Conservation (phyloP, 2,113 vertebrate genomes). For the Hippocampus barbouri region DNA sequence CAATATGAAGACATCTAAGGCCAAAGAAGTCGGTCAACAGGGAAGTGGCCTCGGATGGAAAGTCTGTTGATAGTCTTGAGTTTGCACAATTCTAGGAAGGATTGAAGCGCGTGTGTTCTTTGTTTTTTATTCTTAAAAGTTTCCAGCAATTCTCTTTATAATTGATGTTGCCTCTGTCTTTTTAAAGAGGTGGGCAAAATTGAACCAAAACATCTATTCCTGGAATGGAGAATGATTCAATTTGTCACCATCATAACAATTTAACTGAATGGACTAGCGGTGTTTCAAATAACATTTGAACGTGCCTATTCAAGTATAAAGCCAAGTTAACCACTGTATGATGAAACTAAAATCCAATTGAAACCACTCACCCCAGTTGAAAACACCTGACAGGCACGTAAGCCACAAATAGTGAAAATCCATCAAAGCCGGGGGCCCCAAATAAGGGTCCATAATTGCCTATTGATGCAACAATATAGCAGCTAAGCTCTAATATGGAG, state of each 20-base stretch:
- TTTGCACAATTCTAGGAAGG: slow-evolving; percentile 1
- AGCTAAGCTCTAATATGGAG: background rate
- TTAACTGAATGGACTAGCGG: background rate
- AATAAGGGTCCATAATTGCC: too few relatives aligned
- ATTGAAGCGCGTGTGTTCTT: background rate
- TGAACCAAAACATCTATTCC: background rate
- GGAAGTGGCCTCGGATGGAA: background rate
- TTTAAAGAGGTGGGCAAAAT: background rate
- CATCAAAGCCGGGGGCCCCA: too few relatives aligned
- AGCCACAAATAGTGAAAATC: background rate
- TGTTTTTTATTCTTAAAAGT: background rate
- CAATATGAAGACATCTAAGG: background rate
- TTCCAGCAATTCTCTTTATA: background rate
- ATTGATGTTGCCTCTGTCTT: background rate
- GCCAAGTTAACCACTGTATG: background rate
- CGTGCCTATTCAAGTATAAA: too few relatives aligned
- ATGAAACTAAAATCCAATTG: background rate
- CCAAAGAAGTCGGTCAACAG: background rate
- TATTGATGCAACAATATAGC: too few relatives aligned
- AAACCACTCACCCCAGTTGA: background rate
- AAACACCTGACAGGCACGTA: background rate
- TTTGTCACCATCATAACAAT: background rate
- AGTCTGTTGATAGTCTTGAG: background rate
- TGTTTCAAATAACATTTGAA: too few relatives aligned
- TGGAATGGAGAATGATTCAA: background rate